Evolutionary conservation across 2,797 vertebrate genomes (phyloP).

Genomic region (Macrochelys suwanniensis): DNA sequence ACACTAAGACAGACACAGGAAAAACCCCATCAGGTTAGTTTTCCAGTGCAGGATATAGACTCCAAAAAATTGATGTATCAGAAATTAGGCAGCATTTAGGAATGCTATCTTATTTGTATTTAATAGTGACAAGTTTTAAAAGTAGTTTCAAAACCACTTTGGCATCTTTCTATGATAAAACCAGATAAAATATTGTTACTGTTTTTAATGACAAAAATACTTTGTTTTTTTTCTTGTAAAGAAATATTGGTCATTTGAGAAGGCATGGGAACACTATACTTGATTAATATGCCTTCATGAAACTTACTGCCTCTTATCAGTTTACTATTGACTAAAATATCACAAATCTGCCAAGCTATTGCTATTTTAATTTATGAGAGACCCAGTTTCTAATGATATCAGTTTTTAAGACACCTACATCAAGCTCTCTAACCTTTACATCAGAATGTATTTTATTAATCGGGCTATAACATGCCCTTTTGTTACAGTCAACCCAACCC

Average conservation of each 20-base stretch:
- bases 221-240: background rate
- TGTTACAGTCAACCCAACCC: background rate
- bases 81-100: background rate
- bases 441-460: slow-evolving; percentile 44
- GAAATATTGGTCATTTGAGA: slow-evolving; percentile 33
- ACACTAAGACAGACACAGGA: background rate
- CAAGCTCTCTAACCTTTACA: slow-evolving; percentile 49
- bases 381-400: slow-evolving; percentile 40
- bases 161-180: slow-evolving; percentile 32
- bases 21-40: background rate
- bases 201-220: slow-evolving; percentile 60
- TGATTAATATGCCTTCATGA: slow-evolving; percentile 42
- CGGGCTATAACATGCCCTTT: slow-evolving; percentile 9
- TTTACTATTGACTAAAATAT: slow-evolving; percentile 66
- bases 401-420: slow-evolving; percentile 44
- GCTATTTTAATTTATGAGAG: slow-evolving; percentile 64
- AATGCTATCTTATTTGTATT: slow-evolving; percentile 20
- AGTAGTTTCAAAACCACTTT: slow-evolving; percentile 38
- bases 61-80: background rate
- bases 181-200: slow-evolving; percentile 53
- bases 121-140: slow-evolving; percentile 54
- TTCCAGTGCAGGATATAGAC: background rate
- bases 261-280: background rate
- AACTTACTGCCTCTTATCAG: slow-evolving; percentile 48
- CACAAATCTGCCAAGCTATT: slow-evolving; percentile 43